Evolutionary conservation across 1,140 invertebrate species (phyloP), one percentile per base, ranked within the genome.

Genomic region (Aphaenogaster ashmeadi): DNA sequence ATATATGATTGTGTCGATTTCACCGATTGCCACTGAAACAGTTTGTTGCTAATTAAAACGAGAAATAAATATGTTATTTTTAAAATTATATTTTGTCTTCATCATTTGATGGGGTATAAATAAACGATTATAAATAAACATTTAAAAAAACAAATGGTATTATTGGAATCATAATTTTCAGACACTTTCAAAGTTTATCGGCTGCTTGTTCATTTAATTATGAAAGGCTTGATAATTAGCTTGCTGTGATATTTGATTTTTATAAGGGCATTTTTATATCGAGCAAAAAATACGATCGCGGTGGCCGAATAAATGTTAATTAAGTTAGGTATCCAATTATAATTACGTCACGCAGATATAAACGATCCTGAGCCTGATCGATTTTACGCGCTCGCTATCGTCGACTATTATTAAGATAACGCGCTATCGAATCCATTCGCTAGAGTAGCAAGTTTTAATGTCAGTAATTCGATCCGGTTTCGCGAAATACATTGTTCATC

Each of bases 251-350:
- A n/a, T 56, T 56, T 41, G 13, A 69, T 50, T 66, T 5, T 64
- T 9, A 6, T 33, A 62, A 0, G 18, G 21, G 1, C 56, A 15
- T 27, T 27, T 27, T 27, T 27, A 33, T 5, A 11, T 52, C n/a
- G 44, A 15, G 52, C 21, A 83, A 54, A 72, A 72, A 72, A 47
- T 72, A 72, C 9, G n/a, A 60, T 56, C 21, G 2, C 5, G 1
- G 6, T n/a, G 21, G 3, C 8, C 6, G n/a, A 69, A 81, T 56
- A 52, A 66, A 52, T 44, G 21, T 66, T 66, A 80, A 81, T 81
- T 71, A 81, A 80, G 4, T 13, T 41, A 50, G 66, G 27, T 38
- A n/a, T 3, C n/a, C 38, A 72, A 72, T 83, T 58, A 72, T 18
- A 60, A 72, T 56, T 44, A 41, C 38, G 38, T 83, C 38, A 41